These are phyloP conservation scores for Neotoma lepida DNA, from an alignment of 2,113 vertebrate species.

Conservation along the genomic window DNA sequence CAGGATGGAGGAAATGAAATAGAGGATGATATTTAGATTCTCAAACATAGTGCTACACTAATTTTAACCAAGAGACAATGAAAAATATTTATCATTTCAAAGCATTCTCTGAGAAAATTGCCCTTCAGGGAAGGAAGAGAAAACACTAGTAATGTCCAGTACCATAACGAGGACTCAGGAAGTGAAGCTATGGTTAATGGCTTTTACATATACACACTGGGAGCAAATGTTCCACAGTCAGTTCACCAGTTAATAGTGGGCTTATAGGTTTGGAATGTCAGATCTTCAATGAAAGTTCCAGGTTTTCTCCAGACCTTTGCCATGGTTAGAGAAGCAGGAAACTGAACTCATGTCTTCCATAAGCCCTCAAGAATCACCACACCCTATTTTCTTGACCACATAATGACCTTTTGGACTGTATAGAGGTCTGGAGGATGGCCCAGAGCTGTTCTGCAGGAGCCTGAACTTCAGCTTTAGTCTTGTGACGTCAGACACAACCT, in stretches of 20 bases:
- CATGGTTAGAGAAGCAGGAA: neutral
- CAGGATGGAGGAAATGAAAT: neutral
- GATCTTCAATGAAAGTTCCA: neutral
- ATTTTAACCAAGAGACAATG: neutral
- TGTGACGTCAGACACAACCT: neutral
- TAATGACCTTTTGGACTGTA: neutral
- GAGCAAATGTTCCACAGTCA: neutral
- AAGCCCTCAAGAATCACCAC: neutral
- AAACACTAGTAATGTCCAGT: too few relatives aligned
- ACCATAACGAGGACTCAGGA: neutral
- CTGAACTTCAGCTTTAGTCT: neutral
- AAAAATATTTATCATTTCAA: neutral
- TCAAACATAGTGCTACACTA: neutral
- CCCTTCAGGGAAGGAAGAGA: neutral
- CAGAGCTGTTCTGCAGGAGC: neutral
- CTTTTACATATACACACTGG: too few relatives aligned
- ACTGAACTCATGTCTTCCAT: neutral
- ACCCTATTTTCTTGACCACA: neutral
- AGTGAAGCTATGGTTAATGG: neutral
- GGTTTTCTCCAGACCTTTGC: neutral
- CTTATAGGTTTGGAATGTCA: neutral
- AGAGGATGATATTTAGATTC: neutral
- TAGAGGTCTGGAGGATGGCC: too few relatives aligned
- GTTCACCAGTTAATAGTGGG: neutral
- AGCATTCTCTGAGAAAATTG: neutral